phyloP scores from a whole-genome alignment of 2,797 vertebrate species.

The Paramormyrops hopkinsi region DNA sequence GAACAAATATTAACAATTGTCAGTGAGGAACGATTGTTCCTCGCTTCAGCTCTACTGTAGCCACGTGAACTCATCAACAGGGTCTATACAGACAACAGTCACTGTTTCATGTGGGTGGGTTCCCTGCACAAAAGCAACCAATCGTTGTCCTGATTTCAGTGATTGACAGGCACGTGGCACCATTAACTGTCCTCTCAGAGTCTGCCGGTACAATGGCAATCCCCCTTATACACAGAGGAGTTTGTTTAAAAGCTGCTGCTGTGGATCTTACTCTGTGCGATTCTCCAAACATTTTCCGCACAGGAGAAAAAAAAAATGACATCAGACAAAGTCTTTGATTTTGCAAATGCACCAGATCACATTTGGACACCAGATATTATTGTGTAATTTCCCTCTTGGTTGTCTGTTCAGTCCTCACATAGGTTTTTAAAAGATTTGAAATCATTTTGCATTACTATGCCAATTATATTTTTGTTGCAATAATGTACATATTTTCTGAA shows the following conservation, averaged over 20 bases:
- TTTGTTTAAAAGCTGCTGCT: not conserved
- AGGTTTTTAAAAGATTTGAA: not conserved
- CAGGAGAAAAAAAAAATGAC: not conserved
- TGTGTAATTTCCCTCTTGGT: not conserved
- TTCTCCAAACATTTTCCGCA: not conserved
- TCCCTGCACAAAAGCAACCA: not conserved
- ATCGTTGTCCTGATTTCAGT: not conserved
- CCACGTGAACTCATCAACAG: not conserved
- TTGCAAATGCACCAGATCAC: not conserved
- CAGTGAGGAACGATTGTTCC: not conserved
- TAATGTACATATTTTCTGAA: not conserved
- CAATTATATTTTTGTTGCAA: constrained; percentile 6
- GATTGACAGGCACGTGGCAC: not conserved
- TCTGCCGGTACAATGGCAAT: not conserved
- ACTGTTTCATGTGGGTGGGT: not conserved
- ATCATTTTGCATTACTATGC: constrained; percentile 5
- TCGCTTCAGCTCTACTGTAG: not conserved
- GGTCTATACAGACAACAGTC: not conserved
- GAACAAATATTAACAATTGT: not conserved
- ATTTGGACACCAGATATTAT: not conserved
- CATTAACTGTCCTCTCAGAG: not conserved
- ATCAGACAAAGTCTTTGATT: not conserved
- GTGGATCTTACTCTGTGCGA: not conserved
- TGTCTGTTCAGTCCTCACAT: not conserved
- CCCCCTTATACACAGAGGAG: not conserved